A percentile compares a stretch with the other conserved stretches of the same genome.
phyloP scores from a whole-genome alignment of 2,113 vertebrate genomes.

The Nestor notabilis region DNA sequence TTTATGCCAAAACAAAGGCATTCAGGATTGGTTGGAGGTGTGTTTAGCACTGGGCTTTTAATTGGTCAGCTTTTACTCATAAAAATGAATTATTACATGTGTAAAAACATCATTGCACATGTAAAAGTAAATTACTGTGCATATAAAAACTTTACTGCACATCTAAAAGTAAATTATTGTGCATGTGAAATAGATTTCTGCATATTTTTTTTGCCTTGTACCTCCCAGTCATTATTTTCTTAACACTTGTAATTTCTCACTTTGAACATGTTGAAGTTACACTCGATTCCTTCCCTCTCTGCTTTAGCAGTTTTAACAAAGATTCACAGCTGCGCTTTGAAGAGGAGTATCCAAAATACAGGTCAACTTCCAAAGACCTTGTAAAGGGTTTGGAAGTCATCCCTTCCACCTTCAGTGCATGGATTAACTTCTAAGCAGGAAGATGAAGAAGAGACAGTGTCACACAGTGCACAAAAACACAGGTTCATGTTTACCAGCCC shows the following conservation, averaged over 20 bases:
- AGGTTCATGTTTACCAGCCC: neutral
- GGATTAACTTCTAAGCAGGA: neutral
- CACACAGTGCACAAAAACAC: no score
- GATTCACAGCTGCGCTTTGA: neutral
- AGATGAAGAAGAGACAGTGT: neutral
- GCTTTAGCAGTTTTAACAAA: neutral
- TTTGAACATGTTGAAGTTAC: neutral
- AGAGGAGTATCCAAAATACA: neutral
- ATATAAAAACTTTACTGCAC: constrained; percentile 71
- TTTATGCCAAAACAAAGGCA: neutral
- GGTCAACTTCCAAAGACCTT: neutral
- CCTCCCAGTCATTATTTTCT: constrained; percentile 38
- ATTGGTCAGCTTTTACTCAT: constrained; percentile 38
- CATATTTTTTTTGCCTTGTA: neutral
- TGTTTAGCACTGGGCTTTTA: neutral
- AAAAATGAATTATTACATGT: constrained; percentile 43
- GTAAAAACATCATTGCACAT: constrained; percentile 55
- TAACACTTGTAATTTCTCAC: constrained; percentile 4
- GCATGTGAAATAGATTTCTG: constrained; percentile 42
- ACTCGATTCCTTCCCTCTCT: neutral
- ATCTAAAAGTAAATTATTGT: constrained; percentile 71
- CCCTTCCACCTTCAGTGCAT: no score
- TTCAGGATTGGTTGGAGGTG: neutral
- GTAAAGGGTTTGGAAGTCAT: neutral
- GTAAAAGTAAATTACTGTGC: constrained; percentile 68